Conservation (phyloP, 2,888 invertebrate species). For the Andrena fulva region DNA sequence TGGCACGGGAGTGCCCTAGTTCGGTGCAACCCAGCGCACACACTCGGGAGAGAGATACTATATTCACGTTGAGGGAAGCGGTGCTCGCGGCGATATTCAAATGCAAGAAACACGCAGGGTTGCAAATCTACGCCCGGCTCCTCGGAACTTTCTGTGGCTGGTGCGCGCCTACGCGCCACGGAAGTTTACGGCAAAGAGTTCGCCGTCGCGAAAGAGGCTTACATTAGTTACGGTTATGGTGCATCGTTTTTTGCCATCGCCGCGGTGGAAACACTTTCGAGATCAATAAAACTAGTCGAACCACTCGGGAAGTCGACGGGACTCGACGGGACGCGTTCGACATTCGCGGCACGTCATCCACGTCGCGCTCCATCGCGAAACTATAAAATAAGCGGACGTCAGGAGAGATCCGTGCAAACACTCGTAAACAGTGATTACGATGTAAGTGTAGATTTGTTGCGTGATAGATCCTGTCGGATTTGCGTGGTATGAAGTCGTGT, state of each 20-base stretch:
- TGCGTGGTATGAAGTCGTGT: neutral
- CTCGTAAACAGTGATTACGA: no score
- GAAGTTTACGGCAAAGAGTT: constrained; percentile 61
- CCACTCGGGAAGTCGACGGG: constrained; percentile 50
- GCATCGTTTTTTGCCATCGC: constrained; percentile 40
- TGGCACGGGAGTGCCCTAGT: constrained; percentile 19
- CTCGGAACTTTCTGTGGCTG: constrained; percentile 61
- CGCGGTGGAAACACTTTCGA: constrained; percentile 59
- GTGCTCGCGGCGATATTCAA: constrained; percentile 64
- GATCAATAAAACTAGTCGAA: constrained; percentile 67
- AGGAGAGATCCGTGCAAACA: constrained; percentile 32
- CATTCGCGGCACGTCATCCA: constrained; percentile 60
- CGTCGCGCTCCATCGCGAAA: constrained; percentile 7
- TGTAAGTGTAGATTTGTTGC: no score
- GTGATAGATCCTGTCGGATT: neutral
- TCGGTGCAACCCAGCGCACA: constrained; percentile 28
- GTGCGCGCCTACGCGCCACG: constrained; percentile 15
- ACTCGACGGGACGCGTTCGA: constrained; percentile 50
- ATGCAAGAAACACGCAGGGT: constrained; percentile 65
- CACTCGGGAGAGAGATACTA: constrained; percentile 35
- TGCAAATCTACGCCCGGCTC: constrained; percentile 59
- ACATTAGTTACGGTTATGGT: constrained; percentile 68
- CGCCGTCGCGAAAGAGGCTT: constrained; percentile 56
- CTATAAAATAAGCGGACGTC: constrained; percentile 45
- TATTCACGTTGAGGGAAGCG: constrained; percentile 45